Evolutionary conservation across 1,140 invertebrate genomes (phyloP).

Genomic region (Nomia melanderi): DNA sequence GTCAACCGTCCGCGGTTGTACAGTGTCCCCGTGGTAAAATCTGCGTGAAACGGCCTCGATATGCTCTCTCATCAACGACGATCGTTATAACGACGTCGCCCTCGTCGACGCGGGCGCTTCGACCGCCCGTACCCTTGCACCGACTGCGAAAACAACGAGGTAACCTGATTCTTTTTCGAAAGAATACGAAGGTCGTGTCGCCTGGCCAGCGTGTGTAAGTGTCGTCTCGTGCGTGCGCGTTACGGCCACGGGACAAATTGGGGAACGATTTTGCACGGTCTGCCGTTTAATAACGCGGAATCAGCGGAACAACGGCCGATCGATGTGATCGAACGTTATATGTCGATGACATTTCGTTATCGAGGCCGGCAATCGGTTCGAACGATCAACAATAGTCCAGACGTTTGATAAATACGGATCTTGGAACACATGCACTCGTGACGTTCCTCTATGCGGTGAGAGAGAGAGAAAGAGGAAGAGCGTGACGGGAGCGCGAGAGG

Average conservation of each 20-base stretch:
- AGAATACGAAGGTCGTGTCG: not conserved
- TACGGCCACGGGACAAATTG: constrained; percentile 12
- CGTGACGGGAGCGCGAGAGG: not conserved
- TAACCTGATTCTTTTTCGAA: constrained; percentile 25
- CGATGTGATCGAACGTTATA: constrained; percentile 26
- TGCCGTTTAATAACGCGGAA: not conserved
- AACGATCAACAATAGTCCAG: not conserved
- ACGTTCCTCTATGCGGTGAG: not conserved
- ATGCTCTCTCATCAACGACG: constrained; percentile 29
- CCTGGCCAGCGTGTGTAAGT: not conserved
- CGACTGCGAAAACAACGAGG: constrained; percentile 46
- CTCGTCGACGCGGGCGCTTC: constrained; percentile 49
- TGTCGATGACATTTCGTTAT: constrained; percentile 16
- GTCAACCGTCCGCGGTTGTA: not conserved
- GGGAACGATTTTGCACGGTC: not conserved
- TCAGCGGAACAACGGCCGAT: not conserved
- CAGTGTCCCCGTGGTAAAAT: not conserved
- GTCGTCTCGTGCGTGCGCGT: not conserved
- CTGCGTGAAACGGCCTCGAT: constrained; percentile 44
- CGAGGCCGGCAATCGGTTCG: constrained; percentile 13
- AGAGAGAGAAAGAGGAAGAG: too few species aligned
- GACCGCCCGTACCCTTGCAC: constrained; percentile 34
- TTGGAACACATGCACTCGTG: not conserved
- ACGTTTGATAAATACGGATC: constrained; percentile 13
- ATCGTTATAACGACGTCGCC: constrained; percentile 57